phyloP scores from a whole-genome alignment of 2,888 invertebrate species.

The Helobdella robusta region DNA sequence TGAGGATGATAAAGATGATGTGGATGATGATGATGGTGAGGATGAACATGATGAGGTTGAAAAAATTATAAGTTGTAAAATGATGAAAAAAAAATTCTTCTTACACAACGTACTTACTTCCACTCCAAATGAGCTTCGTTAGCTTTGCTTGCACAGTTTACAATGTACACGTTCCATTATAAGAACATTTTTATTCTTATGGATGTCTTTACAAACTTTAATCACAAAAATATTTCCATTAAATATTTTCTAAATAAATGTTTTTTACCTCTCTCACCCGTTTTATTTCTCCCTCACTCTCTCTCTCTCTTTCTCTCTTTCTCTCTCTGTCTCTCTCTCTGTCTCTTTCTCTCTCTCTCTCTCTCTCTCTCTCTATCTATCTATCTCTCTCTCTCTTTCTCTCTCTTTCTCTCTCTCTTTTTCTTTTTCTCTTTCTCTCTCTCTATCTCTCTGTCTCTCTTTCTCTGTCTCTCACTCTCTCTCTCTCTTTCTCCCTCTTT shows the following conservation, averaged over 20 bases:
- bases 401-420: background rate
- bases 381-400: too few species aligned
- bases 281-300: background rate
- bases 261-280: background rate
- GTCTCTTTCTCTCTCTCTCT: background rate
- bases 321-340: background rate
- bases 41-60: slow-evolving; percentile 4
- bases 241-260: too few species aligned
- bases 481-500: background rate
- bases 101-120: too few species aligned
- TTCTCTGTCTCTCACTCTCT: background rate
- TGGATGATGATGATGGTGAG: background rate
- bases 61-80: background rate
- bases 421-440: background rate
- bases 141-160: too few species aligned
- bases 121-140: too few species aligned
- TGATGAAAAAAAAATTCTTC: background rate
- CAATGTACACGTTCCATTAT: too few species aligned
- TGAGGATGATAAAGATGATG: background rate
- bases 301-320: background rate
- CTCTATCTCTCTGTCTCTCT: too few species aligned
- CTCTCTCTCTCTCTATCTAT: too few species aligned
- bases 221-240: too few species aligned
- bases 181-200: too few species aligned
- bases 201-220: too few species aligned